Evolutionary conservation across 2,113 vertebrate species (phyloP).

Genomic region (Buteo buteo): DNA sequence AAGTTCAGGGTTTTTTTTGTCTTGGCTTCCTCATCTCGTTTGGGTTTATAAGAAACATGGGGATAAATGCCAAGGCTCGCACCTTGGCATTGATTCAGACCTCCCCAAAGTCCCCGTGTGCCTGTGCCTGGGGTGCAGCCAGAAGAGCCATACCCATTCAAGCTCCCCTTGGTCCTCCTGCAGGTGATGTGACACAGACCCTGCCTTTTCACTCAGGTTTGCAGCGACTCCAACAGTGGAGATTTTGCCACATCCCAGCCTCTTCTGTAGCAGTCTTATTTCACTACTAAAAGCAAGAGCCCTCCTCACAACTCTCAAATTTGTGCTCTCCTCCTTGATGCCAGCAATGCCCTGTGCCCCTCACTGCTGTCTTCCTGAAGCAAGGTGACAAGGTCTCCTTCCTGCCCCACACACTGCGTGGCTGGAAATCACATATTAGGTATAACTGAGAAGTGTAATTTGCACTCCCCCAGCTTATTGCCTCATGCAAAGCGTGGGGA

Average conservation of each 20-base stretch:
- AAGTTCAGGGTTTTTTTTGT: not conserved
- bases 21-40: not conserved
- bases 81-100: not conserved
- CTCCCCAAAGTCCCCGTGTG: rapidly evolving
- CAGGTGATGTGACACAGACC: not conserved
- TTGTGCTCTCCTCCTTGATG: not conserved
- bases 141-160: not conserved
- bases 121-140: not conserved
- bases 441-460: not conserved
- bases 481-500: not conserved
- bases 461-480: not conserved
- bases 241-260: not conserved
- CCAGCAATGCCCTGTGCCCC: not conserved
- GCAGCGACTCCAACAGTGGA: rapidly evolving
- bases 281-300: not conserved
- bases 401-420: not conserved
- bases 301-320: not conserved
- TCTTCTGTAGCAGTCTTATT: not conserved
- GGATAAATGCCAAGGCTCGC: not conserved
- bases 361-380: not conserved
- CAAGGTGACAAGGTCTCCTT: not conserved
- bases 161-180: not conserved
- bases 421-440: not conserved
- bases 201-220: not conserved
- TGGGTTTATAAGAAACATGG: not conserved